phyloP scores from a whole-genome alignment of 1,140 invertebrate species.

The Bombus vancouverensis region DNA sequence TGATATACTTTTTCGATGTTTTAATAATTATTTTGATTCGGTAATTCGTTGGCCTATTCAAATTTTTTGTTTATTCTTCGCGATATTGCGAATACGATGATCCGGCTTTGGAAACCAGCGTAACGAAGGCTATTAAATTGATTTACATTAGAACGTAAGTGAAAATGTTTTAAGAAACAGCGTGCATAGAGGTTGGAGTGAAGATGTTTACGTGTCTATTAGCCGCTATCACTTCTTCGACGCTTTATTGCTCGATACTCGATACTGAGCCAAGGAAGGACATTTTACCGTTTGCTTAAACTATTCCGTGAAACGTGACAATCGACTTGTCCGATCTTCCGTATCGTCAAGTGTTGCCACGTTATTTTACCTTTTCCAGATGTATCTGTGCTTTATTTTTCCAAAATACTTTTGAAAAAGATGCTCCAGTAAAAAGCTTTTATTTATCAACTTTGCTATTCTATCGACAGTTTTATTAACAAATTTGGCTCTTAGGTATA shows the following conservation, averaged over 20 bases:
- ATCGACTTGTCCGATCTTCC: background rate
- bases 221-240: slow-evolving; percentile 17
- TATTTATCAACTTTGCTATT: too few relatives aligned
- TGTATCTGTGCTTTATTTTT: background rate
- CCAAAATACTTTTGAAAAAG: background rate
- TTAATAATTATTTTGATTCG: background rate
- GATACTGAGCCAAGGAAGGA: background rate
- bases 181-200: background rate
- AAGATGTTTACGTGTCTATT: slow-evolving; percentile 35
- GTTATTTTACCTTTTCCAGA: background rate
- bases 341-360: background rate
- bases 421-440: too few relatives aligned
- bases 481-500: too few relatives aligned
- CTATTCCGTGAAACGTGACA: background rate
- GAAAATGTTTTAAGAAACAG: slow-evolving; percentile 2
- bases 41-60: background rate
- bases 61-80: background rate
- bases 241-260: slow-evolving; percentile 36
- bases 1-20: background rate
- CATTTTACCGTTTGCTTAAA: background rate
- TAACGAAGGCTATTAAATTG: background rate
- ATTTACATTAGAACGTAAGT: slow-evolving; percentile 15
- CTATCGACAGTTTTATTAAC: too few relatives aligned
- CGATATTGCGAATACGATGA: background rate
- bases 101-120: background rate